Evolutionary conservation across 2,797 vertebrate species (phyloP).

Genomic region (Myotis vivesi): DNA sequence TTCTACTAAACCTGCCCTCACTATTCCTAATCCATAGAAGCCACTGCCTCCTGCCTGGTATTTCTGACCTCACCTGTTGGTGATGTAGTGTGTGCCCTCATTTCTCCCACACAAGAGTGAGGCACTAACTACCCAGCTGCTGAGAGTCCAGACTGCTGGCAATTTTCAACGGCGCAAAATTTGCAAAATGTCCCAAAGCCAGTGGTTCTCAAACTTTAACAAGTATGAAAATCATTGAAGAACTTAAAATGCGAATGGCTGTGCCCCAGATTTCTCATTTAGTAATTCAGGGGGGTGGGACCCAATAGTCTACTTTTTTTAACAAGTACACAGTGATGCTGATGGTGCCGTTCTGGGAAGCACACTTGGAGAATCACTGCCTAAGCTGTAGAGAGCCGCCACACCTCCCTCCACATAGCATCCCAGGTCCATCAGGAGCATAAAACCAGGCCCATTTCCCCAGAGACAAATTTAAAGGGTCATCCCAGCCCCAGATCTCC

Average conservation of each 20-base stretch:
- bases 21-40: neutral
- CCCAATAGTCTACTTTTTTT: neutral
- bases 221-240: neutral
- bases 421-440: rapidly evolving
- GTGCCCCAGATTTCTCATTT: neutral
- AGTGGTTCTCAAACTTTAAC: neutral
- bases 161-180: neutral
- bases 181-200: neutral
- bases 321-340: neutral
- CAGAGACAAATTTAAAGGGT: neutral
- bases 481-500: neutral
- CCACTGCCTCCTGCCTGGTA: neutral
- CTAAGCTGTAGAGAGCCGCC: neutral
- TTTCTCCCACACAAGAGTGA: neutral
- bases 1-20: neutral
- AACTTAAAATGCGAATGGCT: neutral
- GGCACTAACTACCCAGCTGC: neutral
- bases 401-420: neutral
- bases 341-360: neutral
- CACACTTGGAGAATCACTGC: neutral
- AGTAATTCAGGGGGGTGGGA: neutral
- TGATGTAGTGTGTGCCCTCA: rapidly evolving
- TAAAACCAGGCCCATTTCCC: neutral
- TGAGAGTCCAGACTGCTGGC: neutral
- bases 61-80: neutral